A percentile compares a stretch with the other conserved stretches of the same genome.
Evolutionary conservation across 1,140 invertebrate genomes (phyloP).

Genomic region (Panonychus citri): DNA sequence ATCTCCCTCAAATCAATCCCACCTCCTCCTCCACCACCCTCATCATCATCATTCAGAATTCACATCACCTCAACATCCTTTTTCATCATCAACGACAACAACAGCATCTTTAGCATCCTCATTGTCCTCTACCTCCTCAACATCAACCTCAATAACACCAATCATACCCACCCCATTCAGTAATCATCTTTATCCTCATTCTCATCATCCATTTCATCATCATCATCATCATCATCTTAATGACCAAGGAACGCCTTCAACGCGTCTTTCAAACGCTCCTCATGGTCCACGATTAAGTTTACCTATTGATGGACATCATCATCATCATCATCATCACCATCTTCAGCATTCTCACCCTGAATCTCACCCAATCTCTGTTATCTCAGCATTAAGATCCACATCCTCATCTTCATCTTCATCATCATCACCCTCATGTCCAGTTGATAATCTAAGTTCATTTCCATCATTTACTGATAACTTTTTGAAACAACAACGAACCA

Average conservation of each 20-base stretch:
- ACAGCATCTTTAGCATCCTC: background rate
- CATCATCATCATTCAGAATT: background rate
- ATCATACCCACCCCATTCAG: background rate
- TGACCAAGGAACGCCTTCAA: background rate
- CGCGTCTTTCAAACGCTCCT: background rate
- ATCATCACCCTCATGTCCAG: background rate
- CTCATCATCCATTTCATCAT: background rate
- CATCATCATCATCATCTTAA: background rate
- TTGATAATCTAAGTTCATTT: background rate
- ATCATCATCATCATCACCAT: background rate
- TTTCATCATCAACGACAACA: background rate
- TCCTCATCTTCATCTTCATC: background rate
- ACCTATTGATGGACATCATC: too few relatives aligned
- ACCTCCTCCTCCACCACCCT: background rate
- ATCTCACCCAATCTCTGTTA: background rate
- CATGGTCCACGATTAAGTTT: too few relatives aligned
- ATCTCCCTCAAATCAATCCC: too few relatives aligned
- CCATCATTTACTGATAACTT: background rate
- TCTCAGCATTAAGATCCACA: background rate
- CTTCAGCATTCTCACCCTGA: background rate
- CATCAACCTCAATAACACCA: background rate
- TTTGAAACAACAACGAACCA: background rate
- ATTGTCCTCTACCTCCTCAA: too few relatives aligned
- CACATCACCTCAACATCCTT: too few relatives aligned
- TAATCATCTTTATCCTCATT: too few relatives aligned